Evolutionary conservation across 2,888 invertebrate genomes (phyloP), one percentile per base, ranked within the genome.

Genomic region (Cheilosia urbana): DNA sequence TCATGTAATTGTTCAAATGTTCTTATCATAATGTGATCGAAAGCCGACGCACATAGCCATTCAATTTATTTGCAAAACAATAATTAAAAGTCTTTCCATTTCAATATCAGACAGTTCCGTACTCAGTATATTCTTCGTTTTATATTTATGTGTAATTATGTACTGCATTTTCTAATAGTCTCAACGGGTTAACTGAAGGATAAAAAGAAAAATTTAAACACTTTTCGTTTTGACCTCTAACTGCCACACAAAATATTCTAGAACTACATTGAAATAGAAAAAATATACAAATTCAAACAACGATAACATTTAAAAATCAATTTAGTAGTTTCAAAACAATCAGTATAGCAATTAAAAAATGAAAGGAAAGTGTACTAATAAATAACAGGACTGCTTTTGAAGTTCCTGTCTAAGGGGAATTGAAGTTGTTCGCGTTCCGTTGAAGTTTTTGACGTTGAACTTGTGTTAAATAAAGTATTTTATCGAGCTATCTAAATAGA

Each of bases 401-500:
- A 80, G 69, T 65, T 65, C 79, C 75, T 80, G 79, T 51, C 55
- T 60, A 55, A 73, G 40, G 45, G 49, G 69, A 71, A 37, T 60
- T 69, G 58, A 55, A 60, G 37, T 51, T 72, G 51, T 75, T 75
- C 37, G 47, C 45, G 73, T 73, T 83, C 66, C 57, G 37, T 42
- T 78, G 62, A 42, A 63, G 66, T 72, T 72, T 37, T 73, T 82
- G 60, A 79, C 72, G 68, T 45, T 73, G 66, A 82, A 77, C 69
- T 45, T 68, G 51, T 63, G 15, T 83, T 65, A 34, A 49, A 49
- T 40, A 51, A 15, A 27, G 27, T 30, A 62, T 51, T 57, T 37
- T 73, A 78, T 81, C 81, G 89, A 92, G 92, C 95, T 96, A 96
- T 95, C 96, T 96, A 93, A 97, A 96, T 89, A 97, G 93, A 91